Conservation (phyloP, 2,113 vertebrate genomes). For the Jacana jacana region DNA sequence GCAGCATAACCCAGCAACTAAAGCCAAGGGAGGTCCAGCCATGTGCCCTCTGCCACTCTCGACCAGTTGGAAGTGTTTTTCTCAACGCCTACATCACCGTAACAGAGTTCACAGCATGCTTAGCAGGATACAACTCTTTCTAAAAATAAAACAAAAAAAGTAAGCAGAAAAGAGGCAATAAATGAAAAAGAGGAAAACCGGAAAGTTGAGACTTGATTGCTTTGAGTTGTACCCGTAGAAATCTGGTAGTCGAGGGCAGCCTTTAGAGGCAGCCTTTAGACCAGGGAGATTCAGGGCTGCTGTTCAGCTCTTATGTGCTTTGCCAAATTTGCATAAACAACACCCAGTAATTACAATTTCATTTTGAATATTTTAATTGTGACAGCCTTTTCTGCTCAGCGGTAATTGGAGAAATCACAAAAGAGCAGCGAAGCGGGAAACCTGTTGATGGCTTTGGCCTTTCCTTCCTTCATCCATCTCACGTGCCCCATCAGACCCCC, state of each 20-base stretch:
- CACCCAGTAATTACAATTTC: constrained; percentile 3
- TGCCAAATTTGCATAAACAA: constrained; percentile 12
- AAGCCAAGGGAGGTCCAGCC: not conserved
- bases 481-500: too few relatives aligned
- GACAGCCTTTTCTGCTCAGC: not conserved
- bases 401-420: not conserved
- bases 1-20: not conserved
- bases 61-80: not conserved
- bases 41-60: not conserved
- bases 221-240: not conserved
- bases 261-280: not conserved
- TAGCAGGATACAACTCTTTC: not conserved
- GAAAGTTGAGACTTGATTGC: not conserved
- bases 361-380: not conserved
- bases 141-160: not conserved
- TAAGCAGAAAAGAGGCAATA: not conserved
- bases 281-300: not conserved
- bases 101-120: not conserved
- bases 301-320: not conserved
- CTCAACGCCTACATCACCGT: not conserved
- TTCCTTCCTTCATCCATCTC: not conserved
- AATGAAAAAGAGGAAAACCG: not conserved
- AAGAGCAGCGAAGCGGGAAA: not conserved
- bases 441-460: not conserved
- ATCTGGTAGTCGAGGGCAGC: not conserved